phyloP scores from a whole-genome alignment of 2,888 invertebrate species.

The Tachina grossa region DNA sequence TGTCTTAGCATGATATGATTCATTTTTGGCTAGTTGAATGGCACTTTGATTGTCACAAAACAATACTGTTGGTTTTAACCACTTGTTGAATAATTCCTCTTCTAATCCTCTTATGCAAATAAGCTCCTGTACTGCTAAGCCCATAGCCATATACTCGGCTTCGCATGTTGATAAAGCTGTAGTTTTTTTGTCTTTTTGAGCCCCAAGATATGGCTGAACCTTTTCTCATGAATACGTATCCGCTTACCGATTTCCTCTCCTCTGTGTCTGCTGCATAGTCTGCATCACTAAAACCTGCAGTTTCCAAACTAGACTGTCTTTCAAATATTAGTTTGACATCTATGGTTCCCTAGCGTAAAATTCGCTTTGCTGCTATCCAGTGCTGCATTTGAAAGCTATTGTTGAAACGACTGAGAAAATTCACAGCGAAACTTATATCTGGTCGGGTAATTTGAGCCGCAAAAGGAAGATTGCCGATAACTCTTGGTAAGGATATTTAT shows the following conservation, averaged over 20 bases:
- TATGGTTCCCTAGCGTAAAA: too few relatives aligned
- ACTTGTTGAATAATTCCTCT: slow-evolving; percentile 10
- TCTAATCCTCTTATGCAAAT: slow-evolving; percentile 27
- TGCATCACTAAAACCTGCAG: too few relatives aligned
- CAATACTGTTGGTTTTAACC: background rate
- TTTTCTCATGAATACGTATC: too few relatives aligned
- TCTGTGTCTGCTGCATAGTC: too few relatives aligned
- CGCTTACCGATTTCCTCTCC: too few relatives aligned
- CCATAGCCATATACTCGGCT: slow-evolving; percentile 46
- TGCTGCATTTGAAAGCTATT: too few relatives aligned
- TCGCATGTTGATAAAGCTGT: slow-evolving; percentile 18
- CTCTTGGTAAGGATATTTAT: slow-evolving; percentile 2
- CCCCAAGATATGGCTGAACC: background rate
- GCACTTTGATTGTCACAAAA: slow-evolving; percentile 26
- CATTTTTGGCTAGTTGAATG: too few relatives aligned
- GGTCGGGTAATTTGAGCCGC: slow-evolving; percentile 12
- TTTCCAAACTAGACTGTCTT: too few relatives aligned
- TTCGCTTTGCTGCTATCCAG: too few relatives aligned
- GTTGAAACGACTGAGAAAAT: too few relatives aligned
- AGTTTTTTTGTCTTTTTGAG: slow-evolving; percentile 2
- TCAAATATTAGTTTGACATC: too few relatives aligned
- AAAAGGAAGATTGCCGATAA: slow-evolving; percentile 1
- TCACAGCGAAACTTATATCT: too few relatives aligned
- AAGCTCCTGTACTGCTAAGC: slow-evolving; percentile 1
- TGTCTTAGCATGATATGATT: background rate